Conservation (phyloP, 1,140 invertebrate genomes). For the Galendromus occidentalis region DNA sequence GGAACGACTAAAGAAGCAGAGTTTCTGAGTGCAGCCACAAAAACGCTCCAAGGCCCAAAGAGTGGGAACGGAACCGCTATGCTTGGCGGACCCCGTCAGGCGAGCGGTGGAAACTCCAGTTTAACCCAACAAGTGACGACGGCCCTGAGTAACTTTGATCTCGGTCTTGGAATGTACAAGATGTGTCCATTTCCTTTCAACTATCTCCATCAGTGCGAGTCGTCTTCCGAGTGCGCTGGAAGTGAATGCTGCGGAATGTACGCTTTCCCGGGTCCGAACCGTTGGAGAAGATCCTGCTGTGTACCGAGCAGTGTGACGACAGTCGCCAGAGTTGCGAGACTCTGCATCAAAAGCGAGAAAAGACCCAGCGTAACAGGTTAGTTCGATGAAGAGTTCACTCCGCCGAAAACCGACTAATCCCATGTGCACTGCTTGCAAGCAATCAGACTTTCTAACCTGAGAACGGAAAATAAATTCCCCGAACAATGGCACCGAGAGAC, state of each 20-base stretch:
- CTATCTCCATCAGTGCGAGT: neutral
- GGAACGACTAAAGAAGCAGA: neutral
- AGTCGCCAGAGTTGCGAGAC: neutral
- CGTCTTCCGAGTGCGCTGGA: neutral
- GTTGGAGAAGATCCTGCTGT: neutral
- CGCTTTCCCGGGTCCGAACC: neutral
- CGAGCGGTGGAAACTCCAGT: neutral
- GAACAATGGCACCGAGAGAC: too few species aligned
- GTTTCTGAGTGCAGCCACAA: constrained; percentile 1
- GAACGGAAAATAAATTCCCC: too few species aligned
- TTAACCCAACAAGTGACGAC: neutral
- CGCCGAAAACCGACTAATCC: too few species aligned
- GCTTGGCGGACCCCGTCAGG: neutral
- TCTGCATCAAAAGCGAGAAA: constrained; percentile 7
- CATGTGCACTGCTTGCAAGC: too few species aligned
- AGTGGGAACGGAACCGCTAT: neutral
- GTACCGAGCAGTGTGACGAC: constrained; percentile 6
- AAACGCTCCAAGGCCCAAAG: neutral
- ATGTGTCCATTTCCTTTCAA: constrained; percentile 4
- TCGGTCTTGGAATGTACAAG: neutral
- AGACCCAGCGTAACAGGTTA: neutral
- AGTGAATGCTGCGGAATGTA: constrained; percentile 10
- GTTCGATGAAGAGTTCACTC: neutral
- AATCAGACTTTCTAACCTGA: too few species aligned
- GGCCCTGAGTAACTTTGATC: constrained; percentile 1